These are phyloP conservation scores for Antrozous pallidus DNA, from an alignment of 2,797 vertebrate genomes.

Conservation along the genomic window DNA sequence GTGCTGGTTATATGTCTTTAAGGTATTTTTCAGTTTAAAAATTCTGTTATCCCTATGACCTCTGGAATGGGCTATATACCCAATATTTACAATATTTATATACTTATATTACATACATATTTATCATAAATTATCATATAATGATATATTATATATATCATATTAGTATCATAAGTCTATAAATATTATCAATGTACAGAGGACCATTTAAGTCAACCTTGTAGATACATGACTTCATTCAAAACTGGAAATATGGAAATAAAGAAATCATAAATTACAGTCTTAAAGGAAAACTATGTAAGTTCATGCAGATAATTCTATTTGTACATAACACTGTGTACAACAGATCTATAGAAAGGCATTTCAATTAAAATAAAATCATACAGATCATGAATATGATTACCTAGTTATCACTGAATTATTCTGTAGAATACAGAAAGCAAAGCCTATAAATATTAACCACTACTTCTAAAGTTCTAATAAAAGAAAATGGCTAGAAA, in stretches of 20 bases:
- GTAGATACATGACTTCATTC: background rate
- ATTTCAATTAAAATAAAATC: background rate
- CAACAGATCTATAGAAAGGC: background rate
- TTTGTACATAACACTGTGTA: background rate
- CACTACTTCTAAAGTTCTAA: constrained; percentile 3
- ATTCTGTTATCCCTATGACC: background rate
- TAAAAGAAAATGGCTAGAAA: background rate
- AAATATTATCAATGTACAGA: background rate
- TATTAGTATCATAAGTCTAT: background rate
- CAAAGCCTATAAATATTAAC: background rate
- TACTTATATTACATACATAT: background rate
- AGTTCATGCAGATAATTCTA: background rate
- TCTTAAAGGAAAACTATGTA: background rate
- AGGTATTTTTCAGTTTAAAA: background rate
- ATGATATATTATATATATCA: background rate
- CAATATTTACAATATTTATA: background rate
- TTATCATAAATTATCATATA: background rate
- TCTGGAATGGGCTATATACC: background rate
- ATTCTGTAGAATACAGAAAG: background rate
- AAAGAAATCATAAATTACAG: background rate
- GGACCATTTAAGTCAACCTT: background rate
- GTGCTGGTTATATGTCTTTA: background rate
- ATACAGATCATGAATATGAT: background rate
- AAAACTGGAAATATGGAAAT: background rate
- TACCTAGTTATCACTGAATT: background rate